These are phyloP conservation scores for Megalopta genalis DNA, from an alignment of 1,140 invertebrate species.

Conservation along the genomic window DNA sequence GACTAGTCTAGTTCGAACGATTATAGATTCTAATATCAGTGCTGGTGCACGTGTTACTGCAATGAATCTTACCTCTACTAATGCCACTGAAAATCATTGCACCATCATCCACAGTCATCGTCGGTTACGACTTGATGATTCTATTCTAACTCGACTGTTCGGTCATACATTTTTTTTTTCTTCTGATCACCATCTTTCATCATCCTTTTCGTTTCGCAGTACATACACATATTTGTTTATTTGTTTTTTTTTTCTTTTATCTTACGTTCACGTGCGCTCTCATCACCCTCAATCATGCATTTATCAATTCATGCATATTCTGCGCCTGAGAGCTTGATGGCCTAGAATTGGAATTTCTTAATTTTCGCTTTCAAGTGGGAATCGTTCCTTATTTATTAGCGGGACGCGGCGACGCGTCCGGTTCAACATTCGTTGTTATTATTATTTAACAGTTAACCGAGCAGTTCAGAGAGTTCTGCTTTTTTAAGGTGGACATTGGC, in stretches of 20 bases:
- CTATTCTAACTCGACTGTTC: neutral
- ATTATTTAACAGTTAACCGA: neutral
- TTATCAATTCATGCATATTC: constrained; percentile 43
- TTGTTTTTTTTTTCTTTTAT: no score
- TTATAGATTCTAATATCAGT: neutral
- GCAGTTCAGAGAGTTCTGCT: neutral
- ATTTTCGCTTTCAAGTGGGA: neutral
- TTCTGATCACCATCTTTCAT: neutral
- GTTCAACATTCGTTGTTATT: neutral
- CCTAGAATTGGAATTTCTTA: constrained; percentile 54
- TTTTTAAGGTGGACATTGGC: neutral
- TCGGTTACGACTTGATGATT: neutral
- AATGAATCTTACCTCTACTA: neutral
- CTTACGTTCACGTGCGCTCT: constrained; percentile 49
- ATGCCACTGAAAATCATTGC: neutral
- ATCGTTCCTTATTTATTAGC: neutral
- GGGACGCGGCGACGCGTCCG: neutral
- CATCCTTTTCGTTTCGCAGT: neutral
- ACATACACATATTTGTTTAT: no score
- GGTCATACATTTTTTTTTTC: neutral
- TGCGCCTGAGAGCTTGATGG: constrained; percentile 70
- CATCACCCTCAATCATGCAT: constrained; percentile 52
- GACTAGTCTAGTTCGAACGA: constrained; percentile 40
- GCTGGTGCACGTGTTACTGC: neutral
- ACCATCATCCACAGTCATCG: neutral